These are phyloP conservation scores for Diadumene lineata DNA, from an alignment of 92 coral and sea anemone genomes.

Conservation along the genomic window DNA sequence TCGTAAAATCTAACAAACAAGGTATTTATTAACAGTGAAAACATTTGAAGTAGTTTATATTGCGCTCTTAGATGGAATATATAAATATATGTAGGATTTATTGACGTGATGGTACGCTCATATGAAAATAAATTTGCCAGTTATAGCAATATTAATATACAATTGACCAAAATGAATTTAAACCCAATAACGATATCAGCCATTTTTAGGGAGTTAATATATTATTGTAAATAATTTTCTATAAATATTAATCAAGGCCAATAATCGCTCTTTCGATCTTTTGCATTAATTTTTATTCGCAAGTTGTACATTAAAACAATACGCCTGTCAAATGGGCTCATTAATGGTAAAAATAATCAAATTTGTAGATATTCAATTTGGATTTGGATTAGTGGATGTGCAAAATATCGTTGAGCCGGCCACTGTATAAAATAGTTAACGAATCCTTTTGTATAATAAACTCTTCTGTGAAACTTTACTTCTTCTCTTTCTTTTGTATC, in stretches of 20 bases:
- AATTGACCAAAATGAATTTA: too few species aligned
- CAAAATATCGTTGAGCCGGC: constrained; percentile 30
- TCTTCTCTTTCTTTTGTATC: background rate
- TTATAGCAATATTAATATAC: background rate
- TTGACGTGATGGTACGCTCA: too few species aligned
- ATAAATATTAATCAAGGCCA: background rate
- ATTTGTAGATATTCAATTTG: background rate
- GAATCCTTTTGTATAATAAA: constrained; percentile 42
- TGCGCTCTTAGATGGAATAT: background rate
- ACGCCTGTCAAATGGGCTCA: background rate
- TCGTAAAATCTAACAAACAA: background rate
- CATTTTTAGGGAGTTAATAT: background rate
- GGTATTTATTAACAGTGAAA: too few species aligned
- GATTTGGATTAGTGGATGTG: constrained; percentile 4
- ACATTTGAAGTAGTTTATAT: too few species aligned
- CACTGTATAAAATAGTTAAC: constrained; percentile 5
- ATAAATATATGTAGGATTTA: background rate
- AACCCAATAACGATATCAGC: background rate
- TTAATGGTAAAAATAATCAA: background rate
- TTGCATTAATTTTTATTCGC: background rate
- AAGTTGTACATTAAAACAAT: background rate
- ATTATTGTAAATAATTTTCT: constrained; percentile 11
- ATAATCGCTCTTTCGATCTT: background rate
- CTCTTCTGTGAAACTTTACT: constrained; percentile 6
- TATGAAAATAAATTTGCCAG: background rate